phyloP scores from a whole-genome alignment of 2,797 vertebrate species.

The Fundulus diaphanus region DNA sequence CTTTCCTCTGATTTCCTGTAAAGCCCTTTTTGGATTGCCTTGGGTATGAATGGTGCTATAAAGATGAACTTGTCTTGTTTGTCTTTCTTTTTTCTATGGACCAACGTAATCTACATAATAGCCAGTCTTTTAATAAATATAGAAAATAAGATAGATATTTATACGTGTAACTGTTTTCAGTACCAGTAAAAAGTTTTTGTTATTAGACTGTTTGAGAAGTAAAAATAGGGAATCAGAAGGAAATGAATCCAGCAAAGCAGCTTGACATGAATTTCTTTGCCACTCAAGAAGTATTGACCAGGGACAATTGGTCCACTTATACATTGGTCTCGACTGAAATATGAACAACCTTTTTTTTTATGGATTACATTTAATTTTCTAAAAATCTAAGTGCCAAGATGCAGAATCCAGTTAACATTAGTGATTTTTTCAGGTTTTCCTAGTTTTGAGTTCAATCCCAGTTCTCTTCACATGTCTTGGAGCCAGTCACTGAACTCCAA shows the following conservation, averaged over 20 bases:
- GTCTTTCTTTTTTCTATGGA: no score
- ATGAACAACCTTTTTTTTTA: neutral
- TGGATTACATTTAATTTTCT: neutral
- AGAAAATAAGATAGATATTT: no score
- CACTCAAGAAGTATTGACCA: neutral
- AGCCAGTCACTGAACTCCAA: neutral
- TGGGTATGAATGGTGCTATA: no score
- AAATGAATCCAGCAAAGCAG: no score
- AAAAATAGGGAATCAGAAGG: neutral
- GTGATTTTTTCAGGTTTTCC: neutral
- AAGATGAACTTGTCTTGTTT: no score
- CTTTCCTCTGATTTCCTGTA: no score
- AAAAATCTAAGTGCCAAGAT: neutral
- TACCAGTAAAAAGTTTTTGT: no score
- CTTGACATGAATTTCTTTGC: neutral
- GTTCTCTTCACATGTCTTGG: constrained; percentile 3
- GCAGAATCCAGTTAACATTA: neutral
- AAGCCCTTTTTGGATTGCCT: no score
- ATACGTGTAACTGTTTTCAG: no score
- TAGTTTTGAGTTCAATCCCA: neutral
- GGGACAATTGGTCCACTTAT: neutral
- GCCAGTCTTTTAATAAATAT: no score
- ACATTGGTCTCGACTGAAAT: neutral
- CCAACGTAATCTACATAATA: no score
- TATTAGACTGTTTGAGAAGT: neutral